Evolutionary conservation across 2,797 vertebrate genomes (phyloP).

Genomic region (Salmo trutta): DNA sequence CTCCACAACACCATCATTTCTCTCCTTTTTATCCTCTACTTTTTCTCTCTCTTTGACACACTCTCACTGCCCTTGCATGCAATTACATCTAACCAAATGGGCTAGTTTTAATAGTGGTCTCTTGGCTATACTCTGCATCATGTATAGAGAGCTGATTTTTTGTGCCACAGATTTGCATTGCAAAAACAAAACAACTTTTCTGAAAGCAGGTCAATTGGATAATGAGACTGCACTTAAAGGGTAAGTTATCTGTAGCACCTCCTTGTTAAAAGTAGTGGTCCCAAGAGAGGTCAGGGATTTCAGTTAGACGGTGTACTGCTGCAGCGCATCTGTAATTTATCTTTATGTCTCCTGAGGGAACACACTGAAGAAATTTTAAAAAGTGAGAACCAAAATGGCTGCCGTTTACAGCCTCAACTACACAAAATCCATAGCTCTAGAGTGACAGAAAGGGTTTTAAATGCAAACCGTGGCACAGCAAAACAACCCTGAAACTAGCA

Average conservation of each 20-base stretch:
- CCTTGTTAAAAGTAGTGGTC: slow-evolving; percentile 23
- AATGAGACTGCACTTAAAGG: slow-evolving; percentile 53
- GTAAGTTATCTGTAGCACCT: slow-evolving; percentile 3
- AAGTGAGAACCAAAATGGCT: slow-evolving; percentile 8
- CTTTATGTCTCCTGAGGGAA: not conserved
- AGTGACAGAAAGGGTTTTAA: not conserved
- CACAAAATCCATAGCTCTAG: slow-evolving; percentile 12
- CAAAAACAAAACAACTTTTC: slow-evolving; percentile 26
- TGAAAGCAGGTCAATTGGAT: slow-evolving; percentile 48
- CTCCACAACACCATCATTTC: not conserved
- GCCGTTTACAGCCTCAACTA: slow-evolving; percentile 7
- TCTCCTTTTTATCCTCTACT: not conserved
- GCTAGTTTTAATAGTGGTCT: slow-evolving; percentile 44
- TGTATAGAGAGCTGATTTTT: slow-evolving; percentile 13
- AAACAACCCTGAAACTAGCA: slow-evolving; percentile 13
- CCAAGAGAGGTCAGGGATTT: slow-evolving; percentile 6
- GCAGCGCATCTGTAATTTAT: slow-evolving; percentile 8
- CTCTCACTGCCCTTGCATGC: slow-evolving; percentile 16
- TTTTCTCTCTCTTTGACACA: not conserved
- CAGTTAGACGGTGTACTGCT: not conserved
- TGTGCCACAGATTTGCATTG: slow-evolving; percentile 7
- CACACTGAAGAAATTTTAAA: slow-evolving; percentile 7
- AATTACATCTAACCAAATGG: slow-evolving; percentile 32
- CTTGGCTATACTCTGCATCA: slow-evolving; percentile 23
- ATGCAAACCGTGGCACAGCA: not conserved